phyloP scores from a whole-genome alignment of 2,797 vertebrate genomes.

The Pteropus rufus region DNA sequence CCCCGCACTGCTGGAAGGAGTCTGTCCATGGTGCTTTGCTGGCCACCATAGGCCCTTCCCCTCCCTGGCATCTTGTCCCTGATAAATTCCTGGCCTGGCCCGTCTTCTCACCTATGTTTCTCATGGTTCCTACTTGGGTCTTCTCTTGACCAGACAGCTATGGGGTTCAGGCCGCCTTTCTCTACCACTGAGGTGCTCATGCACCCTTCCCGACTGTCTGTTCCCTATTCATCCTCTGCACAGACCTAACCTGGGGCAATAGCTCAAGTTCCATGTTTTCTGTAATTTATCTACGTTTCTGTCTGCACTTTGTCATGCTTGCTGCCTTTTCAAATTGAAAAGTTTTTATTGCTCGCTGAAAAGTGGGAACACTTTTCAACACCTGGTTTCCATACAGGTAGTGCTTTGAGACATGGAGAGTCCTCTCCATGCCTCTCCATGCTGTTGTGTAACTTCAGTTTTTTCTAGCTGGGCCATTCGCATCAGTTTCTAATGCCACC shows the following conservation, averaged over 20 bases:
- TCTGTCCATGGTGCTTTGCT: neutral
- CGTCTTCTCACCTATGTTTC: neutral
- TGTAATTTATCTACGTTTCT: neutral
- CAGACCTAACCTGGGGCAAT: neutral
- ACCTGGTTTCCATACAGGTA: neutral
- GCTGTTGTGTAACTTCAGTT: neutral
- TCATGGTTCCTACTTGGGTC: neutral
- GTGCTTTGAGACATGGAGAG: neutral
- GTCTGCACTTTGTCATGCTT: neutral
- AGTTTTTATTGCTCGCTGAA: neutral
- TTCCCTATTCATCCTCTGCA: neutral
- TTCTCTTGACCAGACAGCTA: neutral
- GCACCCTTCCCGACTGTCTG: neutral
- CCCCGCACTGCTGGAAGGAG: neutral
- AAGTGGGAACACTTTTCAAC: neutral
- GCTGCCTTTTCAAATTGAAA: neutral
- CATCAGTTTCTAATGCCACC: neutral
- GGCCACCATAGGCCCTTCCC: neutral
- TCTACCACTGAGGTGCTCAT: rapidly evolving
- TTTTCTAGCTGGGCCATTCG: neutral
- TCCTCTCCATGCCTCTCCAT: neutral
- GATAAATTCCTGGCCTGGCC: neutral
- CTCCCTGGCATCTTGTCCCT: neutral
- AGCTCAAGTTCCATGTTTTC: neutral
- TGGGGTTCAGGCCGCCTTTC: neutral